Conservation (phyloP, 2,797 vertebrate genomes). For the Fratercula arctica region DNA sequence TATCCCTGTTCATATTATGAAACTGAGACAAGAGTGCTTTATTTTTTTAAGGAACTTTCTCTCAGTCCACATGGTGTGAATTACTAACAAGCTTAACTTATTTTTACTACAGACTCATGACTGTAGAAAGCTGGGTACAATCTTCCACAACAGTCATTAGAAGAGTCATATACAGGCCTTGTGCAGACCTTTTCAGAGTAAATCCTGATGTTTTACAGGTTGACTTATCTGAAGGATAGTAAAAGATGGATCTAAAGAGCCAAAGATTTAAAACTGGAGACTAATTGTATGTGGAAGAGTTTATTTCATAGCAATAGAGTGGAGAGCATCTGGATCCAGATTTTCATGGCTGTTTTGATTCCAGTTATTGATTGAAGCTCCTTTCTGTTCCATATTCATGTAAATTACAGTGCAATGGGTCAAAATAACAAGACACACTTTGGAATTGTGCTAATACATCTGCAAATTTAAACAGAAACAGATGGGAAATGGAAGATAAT, state of each 20-base stretch:
- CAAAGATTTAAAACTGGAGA: not conserved
- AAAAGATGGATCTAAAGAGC: not conserved
- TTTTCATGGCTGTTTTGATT: constrained; percentile 26
- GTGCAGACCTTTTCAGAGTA: not conserved
- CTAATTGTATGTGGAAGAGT: not conserved
- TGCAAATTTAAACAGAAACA: constrained; percentile 57
- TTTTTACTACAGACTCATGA: constrained; percentile 12
- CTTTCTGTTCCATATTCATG: constrained; percentile 31
- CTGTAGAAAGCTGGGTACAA: not conserved
- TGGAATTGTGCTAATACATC: constrained; percentile 41
- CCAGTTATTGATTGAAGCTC: constrained; percentile 23
- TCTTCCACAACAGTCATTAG: not conserved
- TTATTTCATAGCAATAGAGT: not conserved
- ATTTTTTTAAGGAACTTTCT: constrained; percentile 27
- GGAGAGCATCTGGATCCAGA: constrained; percentile 39
- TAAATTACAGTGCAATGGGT: constrained; percentile 37
- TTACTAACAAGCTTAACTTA: constrained; percentile 41
- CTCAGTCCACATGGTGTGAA: not conserved
- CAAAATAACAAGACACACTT: constrained; percentile 35
- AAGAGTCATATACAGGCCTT: not conserved
- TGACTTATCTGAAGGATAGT: not conserved
- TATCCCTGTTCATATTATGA: constrained; percentile 5
- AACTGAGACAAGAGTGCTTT: not conserved
- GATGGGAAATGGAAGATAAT: constrained; percentile 24
- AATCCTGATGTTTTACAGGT: not conserved